These are phyloP conservation scores for Drosophila monieri DNA, from an alignment of 2,888 invertebrate species.

Conservation along the genomic window DNA sequence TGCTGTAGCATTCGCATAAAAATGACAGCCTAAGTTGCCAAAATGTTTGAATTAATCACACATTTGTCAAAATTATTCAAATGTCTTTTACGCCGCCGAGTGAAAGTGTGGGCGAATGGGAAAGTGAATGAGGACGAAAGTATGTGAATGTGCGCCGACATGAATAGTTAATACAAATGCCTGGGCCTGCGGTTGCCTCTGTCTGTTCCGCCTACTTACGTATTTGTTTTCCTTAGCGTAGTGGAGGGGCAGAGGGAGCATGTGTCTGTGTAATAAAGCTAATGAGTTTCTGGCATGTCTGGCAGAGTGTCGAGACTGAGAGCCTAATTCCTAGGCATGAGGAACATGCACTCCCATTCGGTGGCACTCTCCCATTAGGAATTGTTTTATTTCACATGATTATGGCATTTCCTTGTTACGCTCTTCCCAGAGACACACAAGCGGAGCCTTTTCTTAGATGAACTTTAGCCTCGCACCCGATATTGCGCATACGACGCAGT, in stretches of 20 bases:
- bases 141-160: constrained; percentile 42
- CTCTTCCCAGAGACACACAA: constrained; percentile 20
- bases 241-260: constrained; percentile 4
- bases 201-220: constrained; percentile 11
- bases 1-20: constrained; percentile 51
- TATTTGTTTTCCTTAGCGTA: neutral
- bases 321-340: constrained; percentile 36
- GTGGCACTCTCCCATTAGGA: constrained; percentile 53
- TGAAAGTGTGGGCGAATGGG: constrained; percentile 3
- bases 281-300: constrained; percentile 72
- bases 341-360: constrained; percentile 40
- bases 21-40: constrained; percentile 53
- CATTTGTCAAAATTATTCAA: constrained; percentile 77
- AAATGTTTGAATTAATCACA: constrained; percentile 72
- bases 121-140: neutral
- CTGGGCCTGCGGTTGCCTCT: constrained; percentile 32
- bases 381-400: constrained; percentile 48
- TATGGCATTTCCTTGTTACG: constrained; percentile 47
- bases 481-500: neutral
- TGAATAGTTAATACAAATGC: constrained; percentile 73
- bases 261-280: constrained; percentile 56
- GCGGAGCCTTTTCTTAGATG: constrained; percentile 2
- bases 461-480: neutral
- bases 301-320: constrained; percentile 34
- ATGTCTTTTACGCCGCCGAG: constrained; percentile 35